Evolutionary conservation across 2,113 vertebrate species (phyloP), one percentile per base, ranked within the genome.

Genomic region (Eudorcas thomsonii): DNA sequence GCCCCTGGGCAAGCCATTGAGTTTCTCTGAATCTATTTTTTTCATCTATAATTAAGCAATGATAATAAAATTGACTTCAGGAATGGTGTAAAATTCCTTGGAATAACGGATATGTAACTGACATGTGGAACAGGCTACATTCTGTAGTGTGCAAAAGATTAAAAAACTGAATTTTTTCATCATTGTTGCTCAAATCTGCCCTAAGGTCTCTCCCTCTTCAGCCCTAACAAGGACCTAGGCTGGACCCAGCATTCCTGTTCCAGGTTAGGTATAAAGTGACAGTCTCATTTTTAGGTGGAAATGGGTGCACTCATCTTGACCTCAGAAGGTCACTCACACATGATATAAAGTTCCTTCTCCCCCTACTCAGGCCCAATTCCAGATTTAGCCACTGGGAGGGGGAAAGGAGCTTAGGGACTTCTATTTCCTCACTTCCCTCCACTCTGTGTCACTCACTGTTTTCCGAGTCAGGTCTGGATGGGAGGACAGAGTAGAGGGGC

Each of bases 61-160:
- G 43, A 92, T 33, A 36, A 25, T 74, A 43, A 84, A 60, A 26
- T 6, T 7, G 26, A 54, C 13, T 43, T 39, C 16, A 39, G 15
- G 7, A n/a, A 28, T 4, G 57, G 36, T 55, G 4, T 26, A 60
- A 48, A 52, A 60, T 2, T 52, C 52, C 23, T 7, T 5, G 25
- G 54, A 52, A 64, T 9, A 39, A 17, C 0, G 1, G 62, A 1
- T 2, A 15, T 39, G 2, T 10, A n/a, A 33, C 25, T 9, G 36
- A 8, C 19, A 0, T 1, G 2, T 1, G 48, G 33, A 28, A 13
- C 25, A 50, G 23, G 25, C 84, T 7, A 25, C 15, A 36, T 55
- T 90, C 7, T 1, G 16, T 13, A 57, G 57, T 5, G 0, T 10
- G 2, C 52, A 52, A 23, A 13, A 5, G 48, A 23, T 0, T 36